phyloP scores from a whole-genome alignment of 2,113 vertebrate species.

The Cyanistes caeruleus region DNA sequence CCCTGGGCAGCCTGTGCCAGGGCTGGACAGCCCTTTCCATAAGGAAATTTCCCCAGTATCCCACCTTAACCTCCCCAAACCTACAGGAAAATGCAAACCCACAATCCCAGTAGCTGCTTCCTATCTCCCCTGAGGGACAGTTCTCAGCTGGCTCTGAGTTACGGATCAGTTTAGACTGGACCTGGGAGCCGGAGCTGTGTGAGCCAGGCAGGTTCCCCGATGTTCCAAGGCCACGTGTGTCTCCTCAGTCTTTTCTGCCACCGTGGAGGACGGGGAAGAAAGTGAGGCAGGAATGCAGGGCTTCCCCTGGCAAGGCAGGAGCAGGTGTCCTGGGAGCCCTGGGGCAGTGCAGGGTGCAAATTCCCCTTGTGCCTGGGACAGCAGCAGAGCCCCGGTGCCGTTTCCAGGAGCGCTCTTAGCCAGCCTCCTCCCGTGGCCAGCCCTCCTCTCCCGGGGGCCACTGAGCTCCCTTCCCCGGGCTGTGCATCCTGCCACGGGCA shows the following conservation, averaged over 20 bases:
- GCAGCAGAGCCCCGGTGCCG: rapidly evolving
- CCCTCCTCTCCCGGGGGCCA: rapidly evolving
- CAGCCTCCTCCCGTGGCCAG: background rate
- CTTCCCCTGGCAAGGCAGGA: background rate
- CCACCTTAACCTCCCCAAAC: background rate
- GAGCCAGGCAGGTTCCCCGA: background rate
- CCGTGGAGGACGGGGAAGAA: rapidly evolving
- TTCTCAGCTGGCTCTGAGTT: background rate
- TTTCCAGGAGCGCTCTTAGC: background rate
- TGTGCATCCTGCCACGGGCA: rapidly evolving
- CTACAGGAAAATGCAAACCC: background rate
- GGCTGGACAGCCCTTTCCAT: background rate
- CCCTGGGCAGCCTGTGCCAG: background rate
- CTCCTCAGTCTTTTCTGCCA: background rate
- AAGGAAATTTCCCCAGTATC: background rate
- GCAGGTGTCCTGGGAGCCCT: rapidly evolving
- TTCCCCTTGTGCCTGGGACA: background rate
- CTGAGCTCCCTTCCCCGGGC: rapidly evolving
- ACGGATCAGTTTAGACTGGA: background rate
- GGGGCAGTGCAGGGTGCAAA: background rate
- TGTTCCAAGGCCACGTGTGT: background rate
- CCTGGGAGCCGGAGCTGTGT: background rate
- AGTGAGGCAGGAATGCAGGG: rapidly evolving
- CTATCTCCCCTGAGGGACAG: rapidly evolving
- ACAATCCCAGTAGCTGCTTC: background rate